Evolutionary conservation across 1,140 invertebrate genomes (phyloP), one percentile per base, ranked within the genome.

Genomic region (Dinoponera quadriceps): DNA sequence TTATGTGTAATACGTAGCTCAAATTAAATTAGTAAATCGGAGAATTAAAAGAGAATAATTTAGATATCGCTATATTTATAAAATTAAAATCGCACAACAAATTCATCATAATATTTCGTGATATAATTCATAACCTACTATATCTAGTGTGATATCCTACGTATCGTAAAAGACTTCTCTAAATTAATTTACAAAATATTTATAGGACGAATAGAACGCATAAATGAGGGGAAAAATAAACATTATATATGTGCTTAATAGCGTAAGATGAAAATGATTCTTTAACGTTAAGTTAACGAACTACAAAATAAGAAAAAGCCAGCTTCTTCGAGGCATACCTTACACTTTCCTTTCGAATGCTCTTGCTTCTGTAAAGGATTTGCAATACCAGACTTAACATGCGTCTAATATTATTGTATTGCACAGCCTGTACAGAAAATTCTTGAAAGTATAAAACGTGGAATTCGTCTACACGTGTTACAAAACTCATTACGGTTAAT

Each of bases 21-120:
- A 44, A 44, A 3, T 44, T 44, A 44, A 44, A 74, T 49, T n/a
- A 48, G 62, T 74, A 62, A 75, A 49, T 59, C 59, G 59, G 13
- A 68, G 16, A 0, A 59, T 59, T 38, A 14, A 29, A 54, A 3
- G 5, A 33, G 2, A 33, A 33, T 33, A 3, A 33, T 33, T 33
- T 33, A 33, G 29, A 33, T 33, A 5, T 33, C 29, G 29, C 29
- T 33, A 33, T 3, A 33, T 33, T 33, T 33, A 33, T 33, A 33
- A 33, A 33, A 33, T 33, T 3, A 33, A 33, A 33, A n/a, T n/a
- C n/a, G n/a, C n/a, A n/a, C n/a, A n/a, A n/a, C n/a, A n/a, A n/a
- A n/a, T n/a, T n/a, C n/a, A n/a, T n/a, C n/a, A n/a, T n/a, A n/a
- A 44, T 3, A 44, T 11, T 44, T 44, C 38, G 4, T 44, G 4